These are phyloP conservation scores for Rhagonycha lutea DNA, from an alignment of 2,888 invertebrate genomes.

Conservation along the genomic window DNA sequence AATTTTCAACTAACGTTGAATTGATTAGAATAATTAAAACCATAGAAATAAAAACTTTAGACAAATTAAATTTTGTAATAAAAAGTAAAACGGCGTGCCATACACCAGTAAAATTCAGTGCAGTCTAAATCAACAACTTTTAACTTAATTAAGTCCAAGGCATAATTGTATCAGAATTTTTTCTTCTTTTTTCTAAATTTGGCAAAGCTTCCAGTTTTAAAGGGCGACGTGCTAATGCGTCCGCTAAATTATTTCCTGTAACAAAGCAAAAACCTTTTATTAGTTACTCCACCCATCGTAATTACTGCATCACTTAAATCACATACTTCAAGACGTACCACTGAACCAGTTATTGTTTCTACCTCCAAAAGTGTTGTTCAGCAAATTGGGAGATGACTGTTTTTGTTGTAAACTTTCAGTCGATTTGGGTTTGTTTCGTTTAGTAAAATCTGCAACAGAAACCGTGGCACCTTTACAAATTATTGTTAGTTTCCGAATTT, in stretches of 20 bases:
- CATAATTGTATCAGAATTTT: slow-evolving; percentile 15
- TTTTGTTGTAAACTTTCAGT: slow-evolving; percentile 34
- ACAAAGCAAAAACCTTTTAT: not conserved
- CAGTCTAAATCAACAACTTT: not conserved
- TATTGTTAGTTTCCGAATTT: not conserved
- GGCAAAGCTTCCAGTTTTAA: slow-evolving; percentile 52
- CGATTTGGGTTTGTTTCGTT: slow-evolving; percentile 44
- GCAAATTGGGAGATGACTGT: slow-evolving; percentile 14
- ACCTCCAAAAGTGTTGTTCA: slow-evolving; percentile 34
- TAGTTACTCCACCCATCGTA: not conserved
- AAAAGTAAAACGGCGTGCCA: too few species aligned
- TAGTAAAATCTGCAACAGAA: slow-evolving; percentile 47
- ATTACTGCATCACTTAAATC: slow-evolving; percentile 6
- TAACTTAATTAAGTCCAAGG: slow-evolving; percentile 20
- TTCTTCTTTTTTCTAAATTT: slow-evolving; percentile 44
- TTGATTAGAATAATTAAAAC: too few species aligned
- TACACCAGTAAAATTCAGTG: not conserved
- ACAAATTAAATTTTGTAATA: too few species aligned
- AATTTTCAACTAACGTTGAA: too few species aligned
- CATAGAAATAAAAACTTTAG: too few species aligned
- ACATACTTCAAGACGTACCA: slow-evolving; percentile 25
- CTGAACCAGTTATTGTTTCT: slow-evolving; percentile 42
- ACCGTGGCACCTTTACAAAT: slow-evolving; percentile 10
- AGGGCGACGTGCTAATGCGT: slow-evolving; percentile 42
- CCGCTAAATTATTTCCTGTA: slow-evolving; percentile 34